Evolutionary conservation across 2,888 invertebrate species (phyloP), one percentile per base, ranked within the genome.

Genomic region (Tuta absoluta): DNA sequence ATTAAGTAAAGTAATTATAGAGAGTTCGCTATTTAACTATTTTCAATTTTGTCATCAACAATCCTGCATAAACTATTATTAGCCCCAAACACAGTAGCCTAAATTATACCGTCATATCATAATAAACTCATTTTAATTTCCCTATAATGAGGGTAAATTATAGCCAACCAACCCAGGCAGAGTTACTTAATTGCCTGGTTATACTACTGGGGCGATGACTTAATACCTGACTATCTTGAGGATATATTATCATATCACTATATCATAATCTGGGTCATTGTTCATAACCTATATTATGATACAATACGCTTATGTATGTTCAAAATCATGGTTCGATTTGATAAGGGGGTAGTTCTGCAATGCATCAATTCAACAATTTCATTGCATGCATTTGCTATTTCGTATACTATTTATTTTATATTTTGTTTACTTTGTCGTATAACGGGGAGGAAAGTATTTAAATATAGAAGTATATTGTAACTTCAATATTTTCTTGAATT

Each of bases 131-230:
- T 41, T 41, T 41, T 41, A 41, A 41, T 41, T 38, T 41, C 41
- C 41, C n/a, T 41, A 41, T 41, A 41, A 41, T 41, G 14, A 41
- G 41, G 41, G 41, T 41, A 41, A 41, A 41, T 41, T 41, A 41
- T 5, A 41, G 14, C 14, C 41, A 41, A 41, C 14, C 41, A 41
- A 14, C 41, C 59, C 14, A 5, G 51, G 51, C 3, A 28, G 57
- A n/a, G 37, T 75, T 74, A 78, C 73, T 19, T 21, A 21, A 51
- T 51, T 51, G 21, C 21, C 3, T 23, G 8, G 21, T 11, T 19
- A 51, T 51, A 51, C 23, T 51, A 51, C 21, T 74, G 70, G 71
- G 75, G 71, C 77, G 80, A 81, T 81, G 72, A 73, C 73, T 72
- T 70, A 69, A 69, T 72, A 76, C 76, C 68, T 72, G 75, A 75